Conservation (phyloP, 2,113 vertebrate genomes). For the Hyla sarda region DNA sequence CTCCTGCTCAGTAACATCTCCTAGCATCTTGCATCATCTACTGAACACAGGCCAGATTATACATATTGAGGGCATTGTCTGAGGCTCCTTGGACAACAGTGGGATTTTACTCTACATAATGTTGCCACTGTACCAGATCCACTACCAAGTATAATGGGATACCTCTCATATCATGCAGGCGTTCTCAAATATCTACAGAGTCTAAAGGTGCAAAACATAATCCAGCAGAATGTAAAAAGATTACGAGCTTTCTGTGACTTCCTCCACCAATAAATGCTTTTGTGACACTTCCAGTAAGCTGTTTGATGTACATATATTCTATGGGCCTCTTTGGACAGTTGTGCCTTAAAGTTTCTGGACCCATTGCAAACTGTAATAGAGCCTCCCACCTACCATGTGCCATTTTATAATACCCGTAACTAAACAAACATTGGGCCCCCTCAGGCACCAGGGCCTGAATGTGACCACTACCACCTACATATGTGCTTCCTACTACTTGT, state of each 20-base stretch:
- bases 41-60: slow-evolving; percentile 42
- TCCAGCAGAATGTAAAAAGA: neutral
- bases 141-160: slow-evolving; percentile 12
- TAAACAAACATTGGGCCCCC: neutral
- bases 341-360: neutral
- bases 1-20: neutral
- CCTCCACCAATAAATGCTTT: slow-evolving; percentile 8
- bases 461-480: neutral
- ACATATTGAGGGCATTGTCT: slow-evolving; percentile 51
- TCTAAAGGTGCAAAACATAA: neutral
- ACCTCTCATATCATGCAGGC: neutral
- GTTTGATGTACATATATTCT: neutral
- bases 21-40: slow-evolving; percentile 35
- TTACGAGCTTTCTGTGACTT: neutral
- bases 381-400: neutral
- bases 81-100: slow-evolving; percentile 1
- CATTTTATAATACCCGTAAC: neutral
- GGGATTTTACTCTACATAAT: slow-evolving; percentile 47
- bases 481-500: neutral
- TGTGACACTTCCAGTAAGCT: neutral
- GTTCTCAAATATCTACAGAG: slow-evolving; percentile 15
- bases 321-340: neutral
- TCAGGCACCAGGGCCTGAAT: neutral
- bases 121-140: slow-evolving; percentile 41
- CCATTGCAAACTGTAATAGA: neutral